A percentile compares a stretch with the other conserved stretches of the same genome.
These are phyloP conservation scores for Nemotelus nigrinus DNA, from an alignment of 2,888 invertebrate genomes.

Conservation along the genomic window DNA sequence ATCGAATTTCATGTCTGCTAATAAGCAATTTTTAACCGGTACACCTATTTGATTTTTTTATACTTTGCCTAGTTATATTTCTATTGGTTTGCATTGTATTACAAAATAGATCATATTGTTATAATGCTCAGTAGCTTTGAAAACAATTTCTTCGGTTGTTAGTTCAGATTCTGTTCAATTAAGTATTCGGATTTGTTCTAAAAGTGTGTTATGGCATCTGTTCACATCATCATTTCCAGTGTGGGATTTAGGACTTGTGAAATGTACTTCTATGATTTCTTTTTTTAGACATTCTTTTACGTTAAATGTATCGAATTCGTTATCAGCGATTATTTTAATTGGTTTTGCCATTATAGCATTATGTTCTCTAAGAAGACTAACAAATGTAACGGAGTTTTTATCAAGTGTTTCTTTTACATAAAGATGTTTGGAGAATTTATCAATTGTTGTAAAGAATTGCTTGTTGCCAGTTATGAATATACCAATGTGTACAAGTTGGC, in stretches of 20 bases:
- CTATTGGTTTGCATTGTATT: not conserved
- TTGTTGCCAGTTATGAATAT: not conserved
- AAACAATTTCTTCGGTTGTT: not conserved
- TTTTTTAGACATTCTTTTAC: not conserved
- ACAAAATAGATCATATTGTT: constrained; percentile 4
- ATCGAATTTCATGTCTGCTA: too few relatives aligned
- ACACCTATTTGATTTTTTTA: constrained; percentile 9
- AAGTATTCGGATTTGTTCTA: not conserved
- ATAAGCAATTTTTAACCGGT: not conserved
- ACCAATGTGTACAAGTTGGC: too few relatives aligned
- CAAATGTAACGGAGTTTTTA: not conserved
- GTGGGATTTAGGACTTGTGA: not conserved
- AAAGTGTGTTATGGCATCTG: not conserved
- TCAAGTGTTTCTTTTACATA: not conserved
- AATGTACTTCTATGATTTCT: not conserved
- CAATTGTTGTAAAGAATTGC: not conserved
- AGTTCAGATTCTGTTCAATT: not conserved
- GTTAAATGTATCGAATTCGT: not conserved
- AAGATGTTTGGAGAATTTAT: too few relatives aligned
- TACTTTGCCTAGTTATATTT: not conserved
- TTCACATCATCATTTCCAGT: not conserved
- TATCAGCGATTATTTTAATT: not conserved
- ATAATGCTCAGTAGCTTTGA: constrained; percentile 17
- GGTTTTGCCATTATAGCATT: not conserved
- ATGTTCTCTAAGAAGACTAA: not conserved